Conservation (phyloP, 2,113 vertebrate species). For the Callorhinus ursinus region DNA sequence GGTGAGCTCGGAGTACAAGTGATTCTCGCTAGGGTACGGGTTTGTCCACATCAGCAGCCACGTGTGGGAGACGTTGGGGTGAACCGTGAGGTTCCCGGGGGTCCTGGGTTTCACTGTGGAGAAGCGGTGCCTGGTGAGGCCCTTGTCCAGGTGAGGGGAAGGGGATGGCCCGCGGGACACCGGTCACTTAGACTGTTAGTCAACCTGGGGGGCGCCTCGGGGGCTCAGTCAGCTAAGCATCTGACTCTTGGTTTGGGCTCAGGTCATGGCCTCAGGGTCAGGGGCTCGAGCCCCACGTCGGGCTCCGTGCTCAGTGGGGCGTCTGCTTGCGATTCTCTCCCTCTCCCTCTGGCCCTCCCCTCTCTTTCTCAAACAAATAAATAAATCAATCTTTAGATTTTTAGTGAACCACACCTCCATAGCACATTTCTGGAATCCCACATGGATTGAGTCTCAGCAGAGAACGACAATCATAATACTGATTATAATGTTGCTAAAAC, state of each 20-base stretch:
- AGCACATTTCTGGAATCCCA: accelerated
- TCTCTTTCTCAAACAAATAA: neutral
- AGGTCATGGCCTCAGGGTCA: neutral
- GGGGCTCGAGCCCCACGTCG: neutral
- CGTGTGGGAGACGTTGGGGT: neutral
- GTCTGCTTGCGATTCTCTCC: neutral
- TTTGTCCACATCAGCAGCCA: slow-evolving; percentile 83
- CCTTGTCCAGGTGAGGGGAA: neutral
- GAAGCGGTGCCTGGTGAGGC: neutral
- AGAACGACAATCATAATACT: accelerated
- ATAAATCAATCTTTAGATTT: neutral
- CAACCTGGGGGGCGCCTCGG: neutral
- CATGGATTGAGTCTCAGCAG: accelerated
- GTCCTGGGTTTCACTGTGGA: slow-evolving; percentile 83
- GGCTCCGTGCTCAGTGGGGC: neutral
- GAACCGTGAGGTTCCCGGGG: slow-evolving; percentile 76
- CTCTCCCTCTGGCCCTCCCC: neutral
- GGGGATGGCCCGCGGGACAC: accelerated
- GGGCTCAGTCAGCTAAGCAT: neutral
- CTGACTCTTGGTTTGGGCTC: neutral
- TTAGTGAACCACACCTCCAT: accelerated
- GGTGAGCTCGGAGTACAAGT: slow-evolving; percentile 44
- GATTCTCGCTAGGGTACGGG: neutral
- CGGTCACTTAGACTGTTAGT: neutral
- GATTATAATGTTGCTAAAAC: neutral